Evolutionary conservation across 2,797 vertebrate species (phyloP), one percentile per base, ranked within the genome.

Genomic region (Vipera ursinii): DNA sequence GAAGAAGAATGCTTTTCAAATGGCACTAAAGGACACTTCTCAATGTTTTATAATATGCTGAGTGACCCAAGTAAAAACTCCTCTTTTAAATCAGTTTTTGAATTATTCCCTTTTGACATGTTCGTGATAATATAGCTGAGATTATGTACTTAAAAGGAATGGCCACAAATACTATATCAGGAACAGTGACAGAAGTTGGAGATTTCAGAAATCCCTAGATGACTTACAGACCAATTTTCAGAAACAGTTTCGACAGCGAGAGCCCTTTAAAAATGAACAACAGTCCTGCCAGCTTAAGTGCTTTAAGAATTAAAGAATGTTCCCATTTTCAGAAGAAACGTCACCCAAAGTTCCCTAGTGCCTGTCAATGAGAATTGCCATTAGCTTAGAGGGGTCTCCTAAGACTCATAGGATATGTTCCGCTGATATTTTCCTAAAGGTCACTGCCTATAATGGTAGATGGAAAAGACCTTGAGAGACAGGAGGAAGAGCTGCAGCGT

Each of bases 51-150:
- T 92, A 88, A 89, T 94, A 93, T 90, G 65, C 78, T 94, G 93
- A 92, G 94, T 96, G 93, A 94, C 90, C 93, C 90, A 94, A 44
- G 93, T 89, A 95, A 91, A 28, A 95, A 65, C 89, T 56, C 85
- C 91, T 56, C 87, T 94, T 96, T 95, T 96, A 97, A 95, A 96
- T 90, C 93, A 90, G 78, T 69, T 94, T 96, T 96, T 91, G 94
- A 91, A 56, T 73, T 85, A 94, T 93, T 95, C 94, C 93, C 93
- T 96, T 97, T 91, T 95, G 94, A 95, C 91, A 91, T 95, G 94
- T 0, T 2, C 89, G 91, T 82, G 86, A 94, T 96, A 96, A 95
- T 97, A 96, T 96, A 96, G 59, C 89, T 92, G 93, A 91, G 69
- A 96, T 87, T 91, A 15, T 93, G 88, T 95, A 94, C 12, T 92